Evolutionary conservation across 2,113 vertebrate species (phyloP), one percentile per base, ranked within the genome.

Genomic region (Alaudala cheleensis): DNA sequence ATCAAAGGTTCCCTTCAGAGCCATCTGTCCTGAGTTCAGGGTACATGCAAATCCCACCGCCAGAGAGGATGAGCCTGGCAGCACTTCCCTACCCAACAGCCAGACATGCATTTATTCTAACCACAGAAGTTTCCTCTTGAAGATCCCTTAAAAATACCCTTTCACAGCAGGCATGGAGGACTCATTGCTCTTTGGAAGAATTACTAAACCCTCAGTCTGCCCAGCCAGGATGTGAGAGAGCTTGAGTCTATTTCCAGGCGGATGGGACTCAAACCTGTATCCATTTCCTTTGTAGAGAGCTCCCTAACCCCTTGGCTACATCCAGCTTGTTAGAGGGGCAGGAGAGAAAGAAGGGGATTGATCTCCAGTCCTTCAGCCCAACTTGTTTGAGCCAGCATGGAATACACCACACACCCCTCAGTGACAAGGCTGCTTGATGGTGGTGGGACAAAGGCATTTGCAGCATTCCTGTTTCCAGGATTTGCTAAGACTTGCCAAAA

Each of bases 391-490:
- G 33, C 2, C 37, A 86, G n/a, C 13, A 17, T 11, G 22, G 64
- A 57, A n/a, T 16, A 23, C 0, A 2, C 37, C 62, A 64, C 4
- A 33, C 2, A 2, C 3, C 29, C 20, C 24, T 70, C 34, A 51
- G 23, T 3, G 42, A 56, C 28, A 37, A 65, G 31, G 40, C 39
- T 65, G 28, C 37, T 40, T 12, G 28, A 23, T 10, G 9, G 39
- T 23, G 18, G 2, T 26, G 25, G 14, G 57, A 9, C 29, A 39
- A n/a, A 74, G 25, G 37, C 2, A 8, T 28, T 29, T 64, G 29
- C 58, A 47, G 29, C 62, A 29, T 33, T 83, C 58, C 37, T 4
- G 0, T n/a, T 42, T 28, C 47, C 73, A 74, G 22, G 3, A 39
- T 49, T 77, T 70, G 22, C 73, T 29, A 54, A 26, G 29, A 17